Percentiles rank a stretch among this genome's conserved stretches.
These are phyloP conservation scores for Phymorhynchus buccinoides DNA, from an alignment of 1,140 invertebrate species.

Conservation along the genomic window DNA sequence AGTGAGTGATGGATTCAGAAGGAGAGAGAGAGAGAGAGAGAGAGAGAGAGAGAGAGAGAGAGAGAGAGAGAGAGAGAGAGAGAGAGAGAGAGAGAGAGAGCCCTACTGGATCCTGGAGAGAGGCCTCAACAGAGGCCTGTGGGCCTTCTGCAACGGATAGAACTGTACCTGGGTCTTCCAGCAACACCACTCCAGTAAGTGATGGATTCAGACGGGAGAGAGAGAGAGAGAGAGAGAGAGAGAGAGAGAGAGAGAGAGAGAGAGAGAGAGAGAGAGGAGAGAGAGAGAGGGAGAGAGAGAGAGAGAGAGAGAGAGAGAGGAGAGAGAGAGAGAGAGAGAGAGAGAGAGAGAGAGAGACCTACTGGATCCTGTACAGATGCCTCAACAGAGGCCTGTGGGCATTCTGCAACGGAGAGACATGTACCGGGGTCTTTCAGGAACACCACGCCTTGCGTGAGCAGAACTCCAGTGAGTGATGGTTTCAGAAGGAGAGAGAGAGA, in stretches of 20 bases:
- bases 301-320: too few relatives aligned
- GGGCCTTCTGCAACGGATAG: conserved; percentile 49
- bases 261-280: too few relatives aligned
- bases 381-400: conserved; percentile 57
- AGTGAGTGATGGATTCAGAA: conserved; percentile 38
- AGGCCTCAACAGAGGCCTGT: conserved; percentile 48
- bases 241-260: too few relatives aligned
- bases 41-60: background rate
- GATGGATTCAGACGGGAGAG: too few relatives aligned
- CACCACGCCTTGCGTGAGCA: too few relatives aligned
- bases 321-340: too few relatives aligned
- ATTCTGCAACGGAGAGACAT: conserved; percentile 42
- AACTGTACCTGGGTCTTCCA: conserved; percentile 58
- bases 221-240: too few relatives aligned
- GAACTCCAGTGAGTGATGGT: background rate
- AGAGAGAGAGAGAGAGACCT: too few relatives aligned
- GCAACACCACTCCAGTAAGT: too few relatives aligned
- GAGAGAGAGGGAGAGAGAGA: too few relatives aligned
- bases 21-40: background rate
- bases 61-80: background rate
- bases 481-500: too few relatives aligned
- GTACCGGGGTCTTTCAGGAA: conserved; percentile 57
- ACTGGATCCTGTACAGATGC: too few relatives aligned
- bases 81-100: background rate
- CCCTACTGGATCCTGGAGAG: background rate